A percentile compares a stretch with the other conserved stretches of the same genome.
These are phyloP conservation scores for Hemitrygon akajei DNA, from an alignment of 2,797 vertebrate species.

Conservation along the genomic window DNA sequence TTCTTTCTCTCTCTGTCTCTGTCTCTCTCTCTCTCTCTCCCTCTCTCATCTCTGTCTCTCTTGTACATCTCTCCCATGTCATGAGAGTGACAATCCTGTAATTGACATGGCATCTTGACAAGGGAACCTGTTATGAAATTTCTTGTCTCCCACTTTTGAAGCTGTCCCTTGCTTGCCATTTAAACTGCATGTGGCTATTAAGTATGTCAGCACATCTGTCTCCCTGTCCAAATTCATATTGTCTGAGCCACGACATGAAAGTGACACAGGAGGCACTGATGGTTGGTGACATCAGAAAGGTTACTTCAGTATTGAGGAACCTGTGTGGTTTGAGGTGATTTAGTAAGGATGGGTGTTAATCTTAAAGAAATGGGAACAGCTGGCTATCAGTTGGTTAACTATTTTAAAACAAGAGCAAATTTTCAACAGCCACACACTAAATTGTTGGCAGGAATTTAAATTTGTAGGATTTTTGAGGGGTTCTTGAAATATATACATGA, in stretches of 20 bases:
- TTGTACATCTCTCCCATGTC: slow-evolving; percentile 54
- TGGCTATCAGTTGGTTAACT: neutral
- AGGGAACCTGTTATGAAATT: slow-evolving; percentile 52
- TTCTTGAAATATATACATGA: no score
- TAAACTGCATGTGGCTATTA: slow-evolving; percentile 45
- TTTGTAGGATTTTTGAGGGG: no score
- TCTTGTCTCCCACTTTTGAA: slow-evolving; percentile 48
- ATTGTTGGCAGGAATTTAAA: no score
- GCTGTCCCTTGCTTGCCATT: slow-evolving; percentile 49
- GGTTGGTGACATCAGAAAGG: neutral
- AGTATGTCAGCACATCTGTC: slow-evolving; percentile 43
- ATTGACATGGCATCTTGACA: slow-evolving; percentile 64
- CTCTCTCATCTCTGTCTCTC: slow-evolving; percentile 38
- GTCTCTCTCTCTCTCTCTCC: no score
- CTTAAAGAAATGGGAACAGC: neutral
- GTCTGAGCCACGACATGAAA: slow-evolving; percentile 48
- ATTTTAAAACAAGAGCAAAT: no score
- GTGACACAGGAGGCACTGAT: slow-evolving; percentile 41
- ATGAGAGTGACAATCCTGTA: slow-evolving; percentile 59
- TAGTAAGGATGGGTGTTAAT: neutral
- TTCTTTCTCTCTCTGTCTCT: slow-evolving; percentile 46
- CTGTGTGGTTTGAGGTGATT: neutral
- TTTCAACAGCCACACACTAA: no score
- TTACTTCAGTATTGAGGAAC: neutral
- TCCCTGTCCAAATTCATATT: slow-evolving; percentile 45